phyloP scores from a whole-genome alignment of 2,113 vertebrate species.

The zebrafish (Danio rerio) region DNA sequence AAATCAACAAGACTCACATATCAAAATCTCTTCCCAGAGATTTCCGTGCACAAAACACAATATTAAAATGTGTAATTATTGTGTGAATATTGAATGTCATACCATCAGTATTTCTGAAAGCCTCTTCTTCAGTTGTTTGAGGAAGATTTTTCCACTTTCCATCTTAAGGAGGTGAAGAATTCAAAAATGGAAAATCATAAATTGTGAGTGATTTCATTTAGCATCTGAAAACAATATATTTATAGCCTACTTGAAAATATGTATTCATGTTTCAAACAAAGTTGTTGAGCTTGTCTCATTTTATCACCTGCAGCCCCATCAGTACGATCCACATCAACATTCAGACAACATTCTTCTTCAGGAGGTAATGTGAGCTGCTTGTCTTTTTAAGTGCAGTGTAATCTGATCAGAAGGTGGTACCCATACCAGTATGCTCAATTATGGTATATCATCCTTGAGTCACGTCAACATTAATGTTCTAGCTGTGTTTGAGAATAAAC shows the following conservation, averaged over 20 bases:
- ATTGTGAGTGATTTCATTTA: not conserved
- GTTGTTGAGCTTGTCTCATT: not conserved
- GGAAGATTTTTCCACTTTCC: not conserved
- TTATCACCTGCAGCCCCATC: too few species aligned
- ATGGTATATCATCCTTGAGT: not conserved
- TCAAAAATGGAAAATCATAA: not conserved
- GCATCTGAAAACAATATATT: not conserved
- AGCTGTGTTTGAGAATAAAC: constrained; percentile 37
- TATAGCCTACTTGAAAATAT: not conserved
- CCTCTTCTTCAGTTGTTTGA: not conserved
- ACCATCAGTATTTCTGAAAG: not conserved
- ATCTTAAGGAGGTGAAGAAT: not conserved
- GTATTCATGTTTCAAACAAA: not conserved
- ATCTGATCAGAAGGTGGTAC: constrained; percentile 35
- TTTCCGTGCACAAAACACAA: not conserved
- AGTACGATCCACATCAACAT: not conserved
- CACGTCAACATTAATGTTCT: not conserved
- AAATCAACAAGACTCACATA: not conserved
- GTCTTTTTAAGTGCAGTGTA: not conserved
- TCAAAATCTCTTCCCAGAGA: too few species aligned
- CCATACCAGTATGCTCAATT: not conserved
- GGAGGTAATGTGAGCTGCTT: not conserved
- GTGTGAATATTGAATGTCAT: constrained; percentile 8
- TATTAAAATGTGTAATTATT: not conserved
- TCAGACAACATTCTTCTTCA: not conserved